Conservation (phyloP, 2,113 vertebrate genomes). For the Corapipo altera region DNA sequence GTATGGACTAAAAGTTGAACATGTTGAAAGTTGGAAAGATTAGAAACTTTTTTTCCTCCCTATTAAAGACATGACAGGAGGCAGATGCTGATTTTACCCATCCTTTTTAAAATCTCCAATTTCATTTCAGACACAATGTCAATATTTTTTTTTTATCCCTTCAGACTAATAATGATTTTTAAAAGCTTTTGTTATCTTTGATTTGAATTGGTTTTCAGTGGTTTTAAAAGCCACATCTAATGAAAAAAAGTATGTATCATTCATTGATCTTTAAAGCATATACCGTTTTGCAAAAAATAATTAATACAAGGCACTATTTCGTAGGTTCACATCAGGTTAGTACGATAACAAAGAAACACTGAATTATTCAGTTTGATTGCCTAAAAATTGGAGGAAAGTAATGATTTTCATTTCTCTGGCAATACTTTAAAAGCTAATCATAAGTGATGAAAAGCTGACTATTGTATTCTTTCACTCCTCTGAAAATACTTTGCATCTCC, state of each 20-base stretch:
- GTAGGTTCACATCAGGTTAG: background rate
- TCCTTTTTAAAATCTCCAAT: background rate
- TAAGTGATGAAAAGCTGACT: background rate
- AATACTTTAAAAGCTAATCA: background rate
- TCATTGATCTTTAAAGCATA: background rate
- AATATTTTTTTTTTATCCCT: background rate
- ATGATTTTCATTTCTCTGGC: background rate
- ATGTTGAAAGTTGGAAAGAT: background rate
- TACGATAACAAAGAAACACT: background rate
- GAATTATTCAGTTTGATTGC: background rate
- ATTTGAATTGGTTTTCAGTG: background rate
- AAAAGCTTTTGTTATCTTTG: background rate
- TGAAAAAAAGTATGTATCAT: background rate
- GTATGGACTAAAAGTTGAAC: background rate
- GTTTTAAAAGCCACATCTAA: background rate
- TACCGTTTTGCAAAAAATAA: background rate
- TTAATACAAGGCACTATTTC: background rate
- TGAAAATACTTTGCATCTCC: background rate
- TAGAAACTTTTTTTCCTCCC: background rate
- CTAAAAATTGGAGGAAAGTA: background rate
- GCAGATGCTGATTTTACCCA: background rate
- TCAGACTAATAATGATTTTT: background rate
- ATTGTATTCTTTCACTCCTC: background rate
- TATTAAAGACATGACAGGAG: background rate
- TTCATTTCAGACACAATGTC: slow-evolving; percentile 13